Evolutionary conservation across 2,113 vertebrate species (phyloP), one percentile per base, ranked within the genome.

Genomic region (Rissa tridactyla): DNA sequence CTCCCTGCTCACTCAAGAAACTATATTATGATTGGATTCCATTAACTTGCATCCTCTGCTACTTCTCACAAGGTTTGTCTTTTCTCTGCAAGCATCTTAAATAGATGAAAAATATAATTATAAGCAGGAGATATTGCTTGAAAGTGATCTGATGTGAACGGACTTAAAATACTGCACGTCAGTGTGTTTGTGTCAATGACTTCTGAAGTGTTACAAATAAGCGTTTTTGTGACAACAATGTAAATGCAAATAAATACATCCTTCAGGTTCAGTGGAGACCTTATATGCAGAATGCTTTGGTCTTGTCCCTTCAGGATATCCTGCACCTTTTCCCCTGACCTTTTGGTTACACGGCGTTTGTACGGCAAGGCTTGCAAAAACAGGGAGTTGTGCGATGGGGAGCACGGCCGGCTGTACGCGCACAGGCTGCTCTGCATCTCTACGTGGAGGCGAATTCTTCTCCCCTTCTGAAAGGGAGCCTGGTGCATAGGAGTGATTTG

Each of bases 391-490:
- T 9, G 30, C 44, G 32, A 20, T 1, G 4, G n/a, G 36, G 52
- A 65, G 27, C 29, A 3, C 0, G 1, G 26, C 10, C 38, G 58
- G 4, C 40, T 40, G 30, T 9, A 5, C 29, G 21, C 20, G 5
- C 2, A 0, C 46, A n/a, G 58, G 21, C 79, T 65, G 30, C 27
- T 13, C 16, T 23, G 29, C 26, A 14, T 32, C 69, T 30, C 7
- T 42, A 15, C 0, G 0, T 21, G 44, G 44, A 38, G 42, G 58
- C 6, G 42, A 57, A 9, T n/a, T 11, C 44, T 32, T 20, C 13
- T 38, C 27, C 26, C 44, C 42, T 54, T 77, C 76, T 68, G 34
- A 57, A 92, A 54, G 36, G 80, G 15, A 76, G 13, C 38, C 44
- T 16, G 10, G 11, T 42, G 38, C 54, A 62, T n/a, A 18, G 7